phyloP scores from a whole-genome alignment of 2,888 invertebrate species.

The Fragum whitleyi region DNA sequence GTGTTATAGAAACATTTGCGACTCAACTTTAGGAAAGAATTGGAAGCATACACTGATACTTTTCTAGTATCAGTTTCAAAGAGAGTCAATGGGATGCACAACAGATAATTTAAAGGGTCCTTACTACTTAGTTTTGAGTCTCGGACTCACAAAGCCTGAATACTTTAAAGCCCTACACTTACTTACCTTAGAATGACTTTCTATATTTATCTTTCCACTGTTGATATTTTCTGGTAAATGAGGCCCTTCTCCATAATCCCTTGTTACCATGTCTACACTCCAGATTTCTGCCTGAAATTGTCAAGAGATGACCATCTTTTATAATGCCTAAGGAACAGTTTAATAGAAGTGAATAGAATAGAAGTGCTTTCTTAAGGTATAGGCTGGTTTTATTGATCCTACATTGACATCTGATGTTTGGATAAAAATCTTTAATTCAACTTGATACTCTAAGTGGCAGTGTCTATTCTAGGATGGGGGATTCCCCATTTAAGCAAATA shows the following conservation, averaged over 20 bases:
- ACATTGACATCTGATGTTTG: not conserved
- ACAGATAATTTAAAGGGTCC: too few relatives aligned
- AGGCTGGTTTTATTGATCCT: not conserved
- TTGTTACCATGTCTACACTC: constrained; percentile 92
- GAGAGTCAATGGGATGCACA: too few relatives aligned
- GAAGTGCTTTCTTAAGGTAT: not conserved
- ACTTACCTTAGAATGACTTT: constrained; percentile 76
- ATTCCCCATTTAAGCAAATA: too few relatives aligned
- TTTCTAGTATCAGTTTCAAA: too few relatives aligned
- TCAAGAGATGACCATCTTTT: not conserved
- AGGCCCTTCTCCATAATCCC: constrained; percentile 87
- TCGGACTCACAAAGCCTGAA: too few relatives aligned
- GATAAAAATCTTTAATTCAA: not conserved
- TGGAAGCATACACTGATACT: too few relatives aligned
- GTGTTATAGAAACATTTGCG: too few relatives aligned
- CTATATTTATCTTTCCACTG: constrained; percentile 76
- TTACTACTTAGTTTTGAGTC: too few relatives aligned
- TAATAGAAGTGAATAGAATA: not conserved
- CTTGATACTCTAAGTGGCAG: too few relatives aligned
- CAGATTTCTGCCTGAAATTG: constrained; percentile 87
- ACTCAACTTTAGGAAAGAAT: too few relatives aligned
- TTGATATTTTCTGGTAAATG: constrained; percentile 72
- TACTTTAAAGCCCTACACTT: too few relatives aligned
- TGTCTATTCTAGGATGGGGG: too few relatives aligned
- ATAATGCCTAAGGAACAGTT: not conserved